Percentiles rank a stretch among this genome's conserved stretches.
Evolutionary conservation across 1,140 invertebrate species (phyloP).

Genomic region (Heliconius melpomene): DNA sequence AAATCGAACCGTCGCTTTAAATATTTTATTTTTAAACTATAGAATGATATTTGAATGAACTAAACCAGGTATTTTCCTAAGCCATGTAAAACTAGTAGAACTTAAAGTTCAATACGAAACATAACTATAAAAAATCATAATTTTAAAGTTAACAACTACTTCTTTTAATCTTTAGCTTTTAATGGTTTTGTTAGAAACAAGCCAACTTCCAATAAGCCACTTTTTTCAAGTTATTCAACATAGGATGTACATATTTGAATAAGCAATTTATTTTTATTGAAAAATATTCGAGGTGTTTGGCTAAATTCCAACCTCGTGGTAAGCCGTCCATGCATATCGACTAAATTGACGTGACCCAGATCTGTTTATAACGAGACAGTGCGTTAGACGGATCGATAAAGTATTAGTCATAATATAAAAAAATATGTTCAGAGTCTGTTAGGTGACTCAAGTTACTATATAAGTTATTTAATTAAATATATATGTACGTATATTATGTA

Average conservation of each 20-base stretch:
- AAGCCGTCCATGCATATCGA: slow-evolving; percentile 21
- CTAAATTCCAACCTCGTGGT: slow-evolving; percentile 24
- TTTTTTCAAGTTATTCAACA: background rate
- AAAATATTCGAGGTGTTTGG: slow-evolving; percentile 25
- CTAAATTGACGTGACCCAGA: slow-evolving; percentile 31
- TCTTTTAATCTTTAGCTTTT: no score
- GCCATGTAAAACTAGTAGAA: no score
- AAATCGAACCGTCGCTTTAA: no score
- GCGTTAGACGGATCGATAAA: slow-evolving; percentile 25
- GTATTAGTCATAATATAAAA: background rate
- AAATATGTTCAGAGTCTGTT: background rate
- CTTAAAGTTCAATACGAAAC: no score
- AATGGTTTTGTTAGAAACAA: no score
- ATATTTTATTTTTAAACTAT: no score
- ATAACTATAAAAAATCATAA: background rate
- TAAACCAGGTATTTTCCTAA: no score
- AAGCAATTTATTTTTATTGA: slow-evolving; percentile 4
- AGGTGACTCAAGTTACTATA: background rate
- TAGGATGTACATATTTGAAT: background rate
- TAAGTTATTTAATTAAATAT: background rate
- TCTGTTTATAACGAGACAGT: slow-evolving; percentile 26
- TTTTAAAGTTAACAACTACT: background rate
- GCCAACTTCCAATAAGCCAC: no score
- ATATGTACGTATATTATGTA: background rate
- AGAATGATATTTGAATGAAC: no score